Evolutionary conservation across 1,140 invertebrate genomes (phyloP).

Genomic region (Solenopsis invicta): DNA sequence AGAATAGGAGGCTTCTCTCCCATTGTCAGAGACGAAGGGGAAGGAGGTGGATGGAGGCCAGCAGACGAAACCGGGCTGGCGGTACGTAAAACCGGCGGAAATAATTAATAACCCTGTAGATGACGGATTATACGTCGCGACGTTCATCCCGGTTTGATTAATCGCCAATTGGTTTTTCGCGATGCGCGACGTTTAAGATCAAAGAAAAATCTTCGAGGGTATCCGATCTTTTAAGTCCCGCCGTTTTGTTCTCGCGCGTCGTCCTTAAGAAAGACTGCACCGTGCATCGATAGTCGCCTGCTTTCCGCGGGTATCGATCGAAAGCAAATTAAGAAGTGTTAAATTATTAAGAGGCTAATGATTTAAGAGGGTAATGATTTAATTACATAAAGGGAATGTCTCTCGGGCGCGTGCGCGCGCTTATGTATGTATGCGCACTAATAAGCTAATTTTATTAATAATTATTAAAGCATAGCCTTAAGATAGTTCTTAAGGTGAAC

Average conservation of each 20-base stretch:
- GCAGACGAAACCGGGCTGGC: slow-evolving; percentile 6
- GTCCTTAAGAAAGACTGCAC: background rate
- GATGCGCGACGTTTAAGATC: slow-evolving; percentile 34
- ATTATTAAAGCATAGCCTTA: too few species aligned
- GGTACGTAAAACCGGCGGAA: slow-evolving; percentile 43
- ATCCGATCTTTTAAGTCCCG: background rate
- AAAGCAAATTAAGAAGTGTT: background rate
- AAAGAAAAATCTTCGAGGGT: slow-evolving; percentile 23
- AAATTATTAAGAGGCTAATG: background rate
- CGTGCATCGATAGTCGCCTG: too few species aligned
- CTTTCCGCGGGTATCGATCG: background rate
- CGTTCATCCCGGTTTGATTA: slow-evolving; percentile 42
- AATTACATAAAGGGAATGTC: background rate
- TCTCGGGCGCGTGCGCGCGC: too few species aligned
- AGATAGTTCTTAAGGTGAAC: too few species aligned
- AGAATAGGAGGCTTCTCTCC: background rate
- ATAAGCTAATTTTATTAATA: too few species aligned
- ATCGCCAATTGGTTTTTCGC: slow-evolving; percentile 33
- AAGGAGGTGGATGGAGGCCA: background rate
- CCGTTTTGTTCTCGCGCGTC: slow-evolving; percentile 3
- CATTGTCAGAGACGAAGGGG: background rate
- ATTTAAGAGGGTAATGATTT: background rate
- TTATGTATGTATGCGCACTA: too few species aligned
- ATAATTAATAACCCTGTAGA: slow-evolving; percentile 61
- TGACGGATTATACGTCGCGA: slow-evolving; percentile 44